These are phyloP conservation scores for Pachymerium ferrugineum DNA, from an alignment of 2,888 invertebrate genomes.

Conservation along the genomic window DNA sequence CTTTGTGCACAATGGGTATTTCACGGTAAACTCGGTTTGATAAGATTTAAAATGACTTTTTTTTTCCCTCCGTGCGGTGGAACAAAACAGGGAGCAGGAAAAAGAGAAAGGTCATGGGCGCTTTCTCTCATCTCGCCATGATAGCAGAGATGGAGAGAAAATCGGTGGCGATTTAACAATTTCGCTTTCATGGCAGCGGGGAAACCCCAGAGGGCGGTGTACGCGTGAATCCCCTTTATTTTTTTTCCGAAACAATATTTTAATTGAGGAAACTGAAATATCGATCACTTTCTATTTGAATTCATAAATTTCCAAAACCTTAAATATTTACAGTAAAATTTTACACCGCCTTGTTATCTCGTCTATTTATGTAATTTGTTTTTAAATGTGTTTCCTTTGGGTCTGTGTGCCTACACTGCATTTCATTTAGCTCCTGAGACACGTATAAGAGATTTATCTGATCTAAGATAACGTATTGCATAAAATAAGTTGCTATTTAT, in stretches of 20 bases:
- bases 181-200: constrained; percentile 22
- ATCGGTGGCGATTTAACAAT: constrained; percentile 28
- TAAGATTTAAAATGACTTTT: constrained; percentile 15
- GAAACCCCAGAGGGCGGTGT: constrained; percentile 10
- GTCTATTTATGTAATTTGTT: not conserved
- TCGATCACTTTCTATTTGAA: no score
- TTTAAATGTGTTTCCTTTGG: not conserved
- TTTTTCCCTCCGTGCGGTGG: not conserved
- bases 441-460: constrained; percentile 6
- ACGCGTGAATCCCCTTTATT: not conserved
- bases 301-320: no score
- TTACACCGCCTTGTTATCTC: not conserved
- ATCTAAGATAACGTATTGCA: not conserved
- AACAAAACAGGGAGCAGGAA: constrained; percentile 9
- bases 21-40: not conserved
- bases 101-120: not conserved
- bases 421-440: not conserved
- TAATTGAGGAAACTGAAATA: no score
- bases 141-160: constrained; percentile 10
- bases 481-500: not conserved
- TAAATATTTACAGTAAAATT: no score
- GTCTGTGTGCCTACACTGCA: not conserved
- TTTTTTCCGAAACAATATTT: not conserved
- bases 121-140: not conserved
- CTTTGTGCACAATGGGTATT: not conserved